phyloP scores from a whole-genome alignment of 2,113 vertebrate species.

The Phaetusa simplex region DNA sequence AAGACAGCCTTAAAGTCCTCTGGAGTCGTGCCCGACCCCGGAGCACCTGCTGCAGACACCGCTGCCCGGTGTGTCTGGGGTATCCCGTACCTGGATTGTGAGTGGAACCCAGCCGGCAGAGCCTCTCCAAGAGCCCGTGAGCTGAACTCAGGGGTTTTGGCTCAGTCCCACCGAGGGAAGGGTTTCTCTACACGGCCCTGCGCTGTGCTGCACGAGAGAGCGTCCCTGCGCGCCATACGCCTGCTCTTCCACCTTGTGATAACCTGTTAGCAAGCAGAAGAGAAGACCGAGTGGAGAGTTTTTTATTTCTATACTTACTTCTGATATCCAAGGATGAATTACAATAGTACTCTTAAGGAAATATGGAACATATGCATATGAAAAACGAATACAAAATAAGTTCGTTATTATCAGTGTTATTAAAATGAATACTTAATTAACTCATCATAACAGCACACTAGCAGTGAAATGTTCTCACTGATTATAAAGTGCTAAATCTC shows the following conservation, averaged over 20 bases:
- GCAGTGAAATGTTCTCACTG: not conserved
- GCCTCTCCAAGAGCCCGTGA: rapidly evolving
- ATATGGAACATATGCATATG: not conserved
- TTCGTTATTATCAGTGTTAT: constrained; percentile 28
- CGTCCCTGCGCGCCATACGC: rapidly evolving
- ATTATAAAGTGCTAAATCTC: constrained; percentile 32
- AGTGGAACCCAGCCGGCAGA: rapidly evolving
- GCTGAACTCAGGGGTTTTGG: not conserved
- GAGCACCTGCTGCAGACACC: rapidly evolving
- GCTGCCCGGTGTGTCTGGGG: rapidly evolving
- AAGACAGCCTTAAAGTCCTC: not conserved
- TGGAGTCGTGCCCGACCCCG: no score
- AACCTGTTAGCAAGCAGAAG: not conserved
- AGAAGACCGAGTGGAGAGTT: not conserved
- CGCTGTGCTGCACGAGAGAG: rapidly evolving
- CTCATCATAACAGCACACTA: not conserved
- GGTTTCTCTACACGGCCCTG: rapidly evolving
- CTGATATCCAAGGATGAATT: not conserved
- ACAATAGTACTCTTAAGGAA: not conserved
- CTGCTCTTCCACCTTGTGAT: not conserved
- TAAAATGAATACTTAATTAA: constrained; percentile 42
- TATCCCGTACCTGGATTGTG: rapidly evolving
- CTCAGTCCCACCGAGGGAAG: rapidly evolving
- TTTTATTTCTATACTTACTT: not conserved
- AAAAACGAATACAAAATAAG: not conserved